phyloP scores from a whole-genome alignment of 2,113 vertebrate species.

The Apteryx owenii region DNA sequence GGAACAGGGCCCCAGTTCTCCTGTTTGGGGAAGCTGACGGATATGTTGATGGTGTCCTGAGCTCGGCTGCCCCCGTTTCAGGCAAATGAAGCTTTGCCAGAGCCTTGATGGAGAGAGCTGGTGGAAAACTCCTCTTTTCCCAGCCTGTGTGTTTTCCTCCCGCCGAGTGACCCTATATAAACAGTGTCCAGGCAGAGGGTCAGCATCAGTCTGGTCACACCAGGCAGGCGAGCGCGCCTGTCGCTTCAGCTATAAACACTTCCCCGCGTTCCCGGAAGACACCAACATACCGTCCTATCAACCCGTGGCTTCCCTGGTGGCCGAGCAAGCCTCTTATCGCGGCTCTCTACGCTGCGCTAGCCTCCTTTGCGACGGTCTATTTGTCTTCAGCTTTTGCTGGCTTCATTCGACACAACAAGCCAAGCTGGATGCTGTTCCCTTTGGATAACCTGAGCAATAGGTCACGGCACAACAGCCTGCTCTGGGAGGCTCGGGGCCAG shows the following conservation, averaged over 20 bases:
- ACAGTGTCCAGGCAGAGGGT: background rate
- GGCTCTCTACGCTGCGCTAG: background rate
- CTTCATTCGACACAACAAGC: background rate
- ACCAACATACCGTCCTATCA: rapidly evolving
- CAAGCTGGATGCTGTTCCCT: background rate
- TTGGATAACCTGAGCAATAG: rapidly evolving
- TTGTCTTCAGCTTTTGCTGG: background rate
- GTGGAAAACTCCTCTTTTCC: background rate
- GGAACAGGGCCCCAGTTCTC: background rate
- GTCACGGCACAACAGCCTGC: background rate
- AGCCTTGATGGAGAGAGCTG: background rate
- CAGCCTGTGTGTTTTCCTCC: rapidly evolving
- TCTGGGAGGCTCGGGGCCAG: background rate
- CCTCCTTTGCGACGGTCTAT: background rate
- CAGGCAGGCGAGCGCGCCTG: rapidly evolving
- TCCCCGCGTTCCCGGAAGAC: rapidly evolving
- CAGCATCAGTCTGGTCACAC: background rate
- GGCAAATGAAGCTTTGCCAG: background rate
- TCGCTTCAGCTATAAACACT: rapidly evolving
- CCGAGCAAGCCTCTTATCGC: background rate
- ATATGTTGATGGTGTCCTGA: background rate
- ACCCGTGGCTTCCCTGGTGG: rapidly evolving
- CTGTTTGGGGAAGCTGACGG: background rate
- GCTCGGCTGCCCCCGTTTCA: background rate
- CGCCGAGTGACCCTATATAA: rapidly evolving